These are phyloP conservation scores for Vimba vimba DNA, from an alignment of 2,113 vertebrate species.

Conservation along the genomic window DNA sequence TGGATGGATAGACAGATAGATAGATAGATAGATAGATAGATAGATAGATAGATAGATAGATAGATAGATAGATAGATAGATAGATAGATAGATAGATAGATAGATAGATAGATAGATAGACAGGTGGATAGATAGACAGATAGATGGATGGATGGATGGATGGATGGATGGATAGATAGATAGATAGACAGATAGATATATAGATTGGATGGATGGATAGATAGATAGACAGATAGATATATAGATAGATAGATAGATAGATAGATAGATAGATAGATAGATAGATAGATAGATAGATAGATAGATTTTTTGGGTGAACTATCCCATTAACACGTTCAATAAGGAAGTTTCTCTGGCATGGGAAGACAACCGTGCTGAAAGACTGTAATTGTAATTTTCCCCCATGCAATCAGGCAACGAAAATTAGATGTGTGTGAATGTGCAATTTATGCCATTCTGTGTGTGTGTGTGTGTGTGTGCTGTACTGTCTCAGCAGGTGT, in stretches of 20 bases:
- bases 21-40: accelerated
- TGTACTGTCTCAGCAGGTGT: neutral
- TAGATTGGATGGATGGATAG: neutral
- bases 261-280: neutral
- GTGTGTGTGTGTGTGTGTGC: neutral
- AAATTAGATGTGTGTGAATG: neutral
- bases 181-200: neutral
- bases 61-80: accelerated
- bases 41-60: accelerated
- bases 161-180: accelerated
- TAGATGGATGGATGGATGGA: accelerated
- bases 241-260: neutral
- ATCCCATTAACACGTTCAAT: neutral
- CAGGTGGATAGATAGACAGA: accelerated
- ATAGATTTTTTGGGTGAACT: neutral
- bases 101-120: neutral
- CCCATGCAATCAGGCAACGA: neutral
- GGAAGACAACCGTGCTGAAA: neutral
- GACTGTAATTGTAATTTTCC: slow-evolving; percentile 9
- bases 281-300: neutral
- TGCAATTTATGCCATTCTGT: neutral
- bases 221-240: neutral
- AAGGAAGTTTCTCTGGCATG: neutral
- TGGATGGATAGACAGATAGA: neutral
- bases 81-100: accelerated